These are phyloP conservation scores for Anthoscopus minutus DNA, from an alignment of 2,113 vertebrate genomes.

Conservation along the genomic window DNA sequence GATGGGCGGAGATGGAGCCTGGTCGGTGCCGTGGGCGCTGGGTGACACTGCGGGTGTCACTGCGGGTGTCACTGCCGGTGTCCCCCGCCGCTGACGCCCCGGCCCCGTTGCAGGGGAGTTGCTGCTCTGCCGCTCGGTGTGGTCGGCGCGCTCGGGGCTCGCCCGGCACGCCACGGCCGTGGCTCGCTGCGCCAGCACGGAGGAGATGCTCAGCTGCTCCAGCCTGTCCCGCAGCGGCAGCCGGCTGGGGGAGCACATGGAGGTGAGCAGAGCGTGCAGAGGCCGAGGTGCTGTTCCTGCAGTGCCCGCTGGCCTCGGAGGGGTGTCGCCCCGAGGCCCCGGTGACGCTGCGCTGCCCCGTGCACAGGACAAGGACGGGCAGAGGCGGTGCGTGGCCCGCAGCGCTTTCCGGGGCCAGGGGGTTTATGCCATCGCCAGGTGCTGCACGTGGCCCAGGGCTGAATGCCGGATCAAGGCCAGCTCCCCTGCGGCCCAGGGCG, in stretches of 20 bases:
- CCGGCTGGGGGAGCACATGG: constrained; percentile 71
- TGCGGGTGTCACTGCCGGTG: neutral
- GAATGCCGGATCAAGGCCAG: constrained; percentile 60
- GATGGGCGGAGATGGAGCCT: neutral
- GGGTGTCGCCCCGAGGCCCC: neutral
- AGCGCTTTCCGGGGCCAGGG: constrained; percentile 57
- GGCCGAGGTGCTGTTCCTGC: too few relatives aligned
- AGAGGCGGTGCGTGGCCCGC: constrained; percentile 74
- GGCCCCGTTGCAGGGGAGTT: constrained; percentile 32
- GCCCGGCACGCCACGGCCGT: neutral
- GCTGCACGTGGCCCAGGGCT: constrained; percentile 71
- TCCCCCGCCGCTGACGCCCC: accelerated
- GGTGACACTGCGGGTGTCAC: neutral
- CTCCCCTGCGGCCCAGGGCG: neutral
- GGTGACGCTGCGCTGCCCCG: accelerated
- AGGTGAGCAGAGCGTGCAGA: constrained; percentile 5
- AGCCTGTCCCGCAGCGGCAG: constrained; percentile 66
- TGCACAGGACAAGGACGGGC: constrained; percentile 58
- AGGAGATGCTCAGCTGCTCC: constrained; percentile 79
- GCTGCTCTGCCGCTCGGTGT: constrained; percentile 83
- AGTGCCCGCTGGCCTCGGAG: accelerated
- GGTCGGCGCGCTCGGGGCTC: constrained; percentile 76
- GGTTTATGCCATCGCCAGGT: constrained; percentile 79
- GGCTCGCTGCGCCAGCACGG: constrained; percentile 66
- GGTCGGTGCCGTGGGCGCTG: accelerated